A percentile compares a stretch with the other conserved stretches of the same genome.
phyloP scores from a whole-genome alignment of 1,140 invertebrate species.

The Seison nebaliae region DNA sequence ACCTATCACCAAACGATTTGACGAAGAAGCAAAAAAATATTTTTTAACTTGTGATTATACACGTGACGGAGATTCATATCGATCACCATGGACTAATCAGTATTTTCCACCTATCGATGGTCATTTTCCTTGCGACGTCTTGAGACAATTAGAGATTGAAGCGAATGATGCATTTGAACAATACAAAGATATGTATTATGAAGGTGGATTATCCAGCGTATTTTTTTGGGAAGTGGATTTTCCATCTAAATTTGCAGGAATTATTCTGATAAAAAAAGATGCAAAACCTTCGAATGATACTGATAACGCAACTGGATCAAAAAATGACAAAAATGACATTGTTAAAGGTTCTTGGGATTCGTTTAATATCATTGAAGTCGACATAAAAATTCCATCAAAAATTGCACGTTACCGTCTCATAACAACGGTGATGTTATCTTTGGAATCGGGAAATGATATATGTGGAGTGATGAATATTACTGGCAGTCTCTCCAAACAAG shows the following conservation, averaged over 20 bases:
- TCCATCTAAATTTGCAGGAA: constrained; percentile 91
- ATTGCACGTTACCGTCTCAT: constrained; percentile 94
- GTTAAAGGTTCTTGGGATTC: constrained; percentile 89
- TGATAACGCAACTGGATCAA: too few species aligned
- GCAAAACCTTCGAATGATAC: constrained; percentile 24
- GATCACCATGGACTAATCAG: constrained; percentile 94
- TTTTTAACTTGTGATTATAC: constrained; percentile 97
- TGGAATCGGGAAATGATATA: constrained; percentile 72
- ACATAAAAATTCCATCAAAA: constrained; percentile 32
- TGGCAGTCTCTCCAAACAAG: constrained; percentile 82
- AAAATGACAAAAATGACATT: constrained; percentile 82
- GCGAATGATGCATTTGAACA: constrained; percentile 93
- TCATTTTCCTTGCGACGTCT: constrained; percentile 76
- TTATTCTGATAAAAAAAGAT: constrained; percentile 95
- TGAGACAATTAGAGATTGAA: constrained; percentile 81
- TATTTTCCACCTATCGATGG: constrained; percentile 93
- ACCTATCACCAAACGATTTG: constrained; percentile 70
- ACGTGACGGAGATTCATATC: constrained; percentile 90
- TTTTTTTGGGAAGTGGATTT: constrained; percentile 90
- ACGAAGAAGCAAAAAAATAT: constrained; percentile 72
- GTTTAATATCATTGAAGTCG: constrained; percentile 92
- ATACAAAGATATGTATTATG: constrained; percentile 94
- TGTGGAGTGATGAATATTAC: constrained; percentile 95
- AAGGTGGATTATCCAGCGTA: constrained; percentile 91
- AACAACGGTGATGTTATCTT: constrained; percentile 93